Evolutionary conservation across 2,797 vertebrate species (phyloP), one percentile per base, ranked within the genome.

Genomic region (Tragopan temminckii): DNA sequence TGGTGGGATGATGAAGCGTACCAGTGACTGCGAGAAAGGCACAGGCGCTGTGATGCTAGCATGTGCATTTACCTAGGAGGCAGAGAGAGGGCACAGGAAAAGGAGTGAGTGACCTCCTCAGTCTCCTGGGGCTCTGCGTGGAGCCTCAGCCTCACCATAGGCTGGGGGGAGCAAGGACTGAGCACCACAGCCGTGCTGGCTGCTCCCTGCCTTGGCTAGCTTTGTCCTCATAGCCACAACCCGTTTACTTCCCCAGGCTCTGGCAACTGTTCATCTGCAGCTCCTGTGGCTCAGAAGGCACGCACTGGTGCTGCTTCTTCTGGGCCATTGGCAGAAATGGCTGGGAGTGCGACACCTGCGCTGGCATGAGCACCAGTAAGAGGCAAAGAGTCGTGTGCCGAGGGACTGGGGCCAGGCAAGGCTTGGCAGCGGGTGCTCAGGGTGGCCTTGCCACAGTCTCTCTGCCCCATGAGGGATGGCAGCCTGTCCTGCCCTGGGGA

Each of bases 11-110:
- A 11, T 1, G 3, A 17, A 2, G 11, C 27, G 1, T 42, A 35
- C 0, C 2, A 2, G 1, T 10, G 18, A 4, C 29, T 38, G 17
- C 1, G 4, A 1, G 36, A 33, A 33, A 45, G 64, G 40, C 83
- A 86, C 45, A 46, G 45, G 45, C 45, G 45, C 45, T 46, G 64
- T 2, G 12, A 62, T 55, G 74, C 57, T 40, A 33, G 18, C 0
- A 5, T 29, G 15, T 76, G 82, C 18, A 63, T 52, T 43, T 61
- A 18, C 20, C 50, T 33, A 11, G 14, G 13, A 45, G 72, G 57
- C 72, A 38, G 72, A 20, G 45, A 46, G 45, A 5, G 19, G 18
- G 45, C 19, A 21, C 18, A 21, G 18, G 18, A 10, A 21, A 4
- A 21, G 20, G 45, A 20, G 45, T 46, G 45, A 46, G 45, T 46